These are phyloP conservation scores for Amazonetta brasiliensis DNA, from an alignment of 2,797 vertebrate genomes.

Conservation along the genomic window DNA sequence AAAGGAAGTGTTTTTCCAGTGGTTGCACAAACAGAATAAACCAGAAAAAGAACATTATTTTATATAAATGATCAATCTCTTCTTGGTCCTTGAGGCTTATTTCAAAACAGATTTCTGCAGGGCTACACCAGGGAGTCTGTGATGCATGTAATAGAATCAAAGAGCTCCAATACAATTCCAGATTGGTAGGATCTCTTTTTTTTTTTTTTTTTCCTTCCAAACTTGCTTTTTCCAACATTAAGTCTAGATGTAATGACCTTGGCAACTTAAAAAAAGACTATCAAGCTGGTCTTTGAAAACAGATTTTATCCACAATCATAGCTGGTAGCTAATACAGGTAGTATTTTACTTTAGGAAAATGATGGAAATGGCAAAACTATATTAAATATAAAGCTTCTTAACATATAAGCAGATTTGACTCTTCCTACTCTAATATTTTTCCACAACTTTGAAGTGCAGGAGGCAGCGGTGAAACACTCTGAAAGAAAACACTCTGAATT, in stretches of 20 bases:
- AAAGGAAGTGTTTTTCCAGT: conserved; percentile 72
- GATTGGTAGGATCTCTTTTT: conserved; percentile 63
- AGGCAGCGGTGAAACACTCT: not conserved
- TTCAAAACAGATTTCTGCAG: conserved; percentile 71
- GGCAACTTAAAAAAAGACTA: conserved; percentile 15
- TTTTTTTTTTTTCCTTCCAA: conserved; percentile 48
- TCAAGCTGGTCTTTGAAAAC: conserved; percentile 17
- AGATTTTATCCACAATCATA: conserved; percentile 4
- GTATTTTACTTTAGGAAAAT: conserved; percentile 13
- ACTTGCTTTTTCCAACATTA: conserved; percentile 43
- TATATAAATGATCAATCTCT: conserved; percentile 77
- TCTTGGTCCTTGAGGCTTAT: conserved; percentile 61
- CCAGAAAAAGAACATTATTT: conserved; percentile 77
- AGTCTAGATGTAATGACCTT: conserved; percentile 26
- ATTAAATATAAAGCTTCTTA: not conserved
- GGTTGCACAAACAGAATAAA: conserved; percentile 76
- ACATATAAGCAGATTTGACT: not conserved
- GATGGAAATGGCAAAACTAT: not conserved
- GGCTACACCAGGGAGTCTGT: conserved; percentile 60
- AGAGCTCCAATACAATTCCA: conserved; percentile 60
- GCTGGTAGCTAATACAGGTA: not conserved
- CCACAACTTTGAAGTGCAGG: not conserved
- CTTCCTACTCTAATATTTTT: not conserved
- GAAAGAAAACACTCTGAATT: not conserved
- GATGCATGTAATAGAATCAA: conserved; percentile 76